These are phyloP conservation scores for Gastracanthus pulcherrimus DNA, from an alignment of 2,888 invertebrate genomes.

Conservation along the genomic window DNA sequence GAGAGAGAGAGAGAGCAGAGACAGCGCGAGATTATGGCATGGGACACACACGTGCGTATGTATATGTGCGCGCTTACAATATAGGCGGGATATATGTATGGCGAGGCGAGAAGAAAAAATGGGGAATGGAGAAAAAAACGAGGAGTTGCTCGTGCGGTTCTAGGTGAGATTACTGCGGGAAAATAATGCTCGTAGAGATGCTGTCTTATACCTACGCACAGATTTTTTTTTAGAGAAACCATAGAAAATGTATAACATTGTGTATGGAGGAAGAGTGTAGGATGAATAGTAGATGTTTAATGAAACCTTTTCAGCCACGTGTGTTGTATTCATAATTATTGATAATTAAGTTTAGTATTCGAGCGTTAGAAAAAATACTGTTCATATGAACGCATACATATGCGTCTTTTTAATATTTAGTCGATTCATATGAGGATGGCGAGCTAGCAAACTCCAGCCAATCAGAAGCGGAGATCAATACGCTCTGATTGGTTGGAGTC, in stretches of 20 bases:
- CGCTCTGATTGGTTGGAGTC: too few species aligned
- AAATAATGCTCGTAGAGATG: constrained; percentile 11
- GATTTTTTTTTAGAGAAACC: neutral
- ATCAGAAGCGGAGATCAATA: too few species aligned
- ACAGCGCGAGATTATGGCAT: neutral
- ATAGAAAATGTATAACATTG: constrained; percentile 5
- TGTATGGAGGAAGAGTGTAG: neutral
- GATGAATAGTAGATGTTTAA: neutral
- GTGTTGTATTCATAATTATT: neutral
- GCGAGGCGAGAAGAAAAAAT: neutral
- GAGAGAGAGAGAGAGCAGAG: neutral
- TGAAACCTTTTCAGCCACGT: neutral
- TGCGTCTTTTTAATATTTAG: too few species aligned
- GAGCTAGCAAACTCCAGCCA: too few species aligned
- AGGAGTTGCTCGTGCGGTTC: too few species aligned
- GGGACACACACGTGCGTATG: neutral
- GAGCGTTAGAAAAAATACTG: too few species aligned
- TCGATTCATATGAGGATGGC: too few species aligned
- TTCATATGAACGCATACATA: too few species aligned
- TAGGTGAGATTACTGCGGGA: constrained; percentile 30
- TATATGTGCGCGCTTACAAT: neutral
- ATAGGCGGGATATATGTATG: too few species aligned
- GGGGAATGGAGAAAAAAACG: neutral
- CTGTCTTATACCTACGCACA: neutral
- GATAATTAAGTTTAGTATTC: neutral